Evolutionary conservation across 2,113 vertebrate genomes (phyloP).

Genomic region (Numenius arquata): DNA sequence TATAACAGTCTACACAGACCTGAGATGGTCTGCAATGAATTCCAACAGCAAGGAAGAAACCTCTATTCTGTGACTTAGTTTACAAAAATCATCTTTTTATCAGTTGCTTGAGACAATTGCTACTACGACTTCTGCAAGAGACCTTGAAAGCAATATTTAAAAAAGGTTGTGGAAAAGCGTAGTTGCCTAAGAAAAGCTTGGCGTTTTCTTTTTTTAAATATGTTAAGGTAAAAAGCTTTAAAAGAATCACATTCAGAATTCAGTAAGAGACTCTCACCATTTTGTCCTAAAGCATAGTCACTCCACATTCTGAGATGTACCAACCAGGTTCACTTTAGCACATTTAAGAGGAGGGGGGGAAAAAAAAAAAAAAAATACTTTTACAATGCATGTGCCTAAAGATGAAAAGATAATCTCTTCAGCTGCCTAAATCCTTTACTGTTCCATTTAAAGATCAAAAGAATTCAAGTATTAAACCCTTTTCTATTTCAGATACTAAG

Average conservation of each 20-base stretch:
- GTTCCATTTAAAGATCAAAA: slow-evolving; percentile 44
- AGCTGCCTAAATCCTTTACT: slow-evolving; percentile 36
- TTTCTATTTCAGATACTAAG: slow-evolving; percentile 14
- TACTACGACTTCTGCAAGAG: background rate
- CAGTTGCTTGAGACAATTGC: background rate
- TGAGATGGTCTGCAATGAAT: background rate
- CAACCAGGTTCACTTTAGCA: background rate
- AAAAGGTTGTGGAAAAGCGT: background rate
- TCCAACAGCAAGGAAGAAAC: background rate
- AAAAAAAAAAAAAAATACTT: background rate
- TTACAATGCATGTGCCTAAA: background rate
- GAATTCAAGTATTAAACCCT: slow-evolving; percentile 41
- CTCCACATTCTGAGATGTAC: background rate
- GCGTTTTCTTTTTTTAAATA: background rate
- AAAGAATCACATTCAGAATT: slow-evolving; percentile 3
- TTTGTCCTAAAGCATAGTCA: slow-evolving; percentile 8
- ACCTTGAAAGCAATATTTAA: background rate
- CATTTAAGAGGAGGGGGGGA: background rate
- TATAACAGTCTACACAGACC: background rate
- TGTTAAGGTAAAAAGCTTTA: background rate
- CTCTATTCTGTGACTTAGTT: background rate
- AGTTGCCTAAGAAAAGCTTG: background rate
- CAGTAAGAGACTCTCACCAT: background rate
- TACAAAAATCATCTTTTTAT: background rate
- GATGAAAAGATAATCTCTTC: slow-evolving; percentile 43